phyloP scores from a whole-genome alignment of 1,140 invertebrate genomes.

The Drosophila lini region DNA sequence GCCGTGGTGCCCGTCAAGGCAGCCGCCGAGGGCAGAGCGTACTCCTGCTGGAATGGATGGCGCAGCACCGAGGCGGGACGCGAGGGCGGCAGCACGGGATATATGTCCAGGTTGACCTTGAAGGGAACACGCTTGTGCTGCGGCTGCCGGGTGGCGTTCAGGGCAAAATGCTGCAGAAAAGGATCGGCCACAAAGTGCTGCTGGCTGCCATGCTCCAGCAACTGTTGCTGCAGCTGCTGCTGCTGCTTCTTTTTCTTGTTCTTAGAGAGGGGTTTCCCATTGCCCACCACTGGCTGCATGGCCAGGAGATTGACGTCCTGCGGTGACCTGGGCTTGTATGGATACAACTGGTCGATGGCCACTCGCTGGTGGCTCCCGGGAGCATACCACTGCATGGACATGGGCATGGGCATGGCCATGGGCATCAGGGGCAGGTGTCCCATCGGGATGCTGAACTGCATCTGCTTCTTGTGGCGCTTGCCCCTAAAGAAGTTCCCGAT shows the following conservation, averaged over 20 bases:
- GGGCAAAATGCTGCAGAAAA: slow-evolving; percentile 48
- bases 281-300: slow-evolving; percentile 51
- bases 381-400: slow-evolving; percentile 39
- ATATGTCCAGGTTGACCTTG: slow-evolving; percentile 77
- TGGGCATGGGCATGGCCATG: slow-evolving; percentile 55
- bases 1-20: slow-evolving; percentile 40
- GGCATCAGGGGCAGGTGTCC: slow-evolving; percentile 45
- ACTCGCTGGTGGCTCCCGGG: slow-evolving; percentile 63
- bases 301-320: slow-evolving; percentile 76
- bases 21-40: slow-evolving; percentile 47
- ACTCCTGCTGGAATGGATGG: slow-evolving; percentile 73
- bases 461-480: slow-evolving; percentile 77
- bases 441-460: slow-evolving; percentile 70
- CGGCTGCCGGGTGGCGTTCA: slow-evolving; percentile 72
- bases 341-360: slow-evolving; percentile 77
- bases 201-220: slow-evolving; percentile 57
- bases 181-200: slow-evolving; percentile 62
- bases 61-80: slow-evolving; percentile 66
- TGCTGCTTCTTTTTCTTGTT: slow-evolving; percentile 65
- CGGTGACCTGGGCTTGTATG: slow-evolving; percentile 74
- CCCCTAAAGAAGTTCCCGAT: slow-evolving; percentile 76
- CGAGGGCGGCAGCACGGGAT: slow-evolving; percentile 70
- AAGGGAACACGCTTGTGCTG: slow-evolving; percentile 68
- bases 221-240: slow-evolving; percentile 49
- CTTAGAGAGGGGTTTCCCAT: slow-evolving; percentile 46